phyloP scores from a whole-genome alignment of 2,888 invertebrate species.

The Nymphalis polychloros region DNA sequence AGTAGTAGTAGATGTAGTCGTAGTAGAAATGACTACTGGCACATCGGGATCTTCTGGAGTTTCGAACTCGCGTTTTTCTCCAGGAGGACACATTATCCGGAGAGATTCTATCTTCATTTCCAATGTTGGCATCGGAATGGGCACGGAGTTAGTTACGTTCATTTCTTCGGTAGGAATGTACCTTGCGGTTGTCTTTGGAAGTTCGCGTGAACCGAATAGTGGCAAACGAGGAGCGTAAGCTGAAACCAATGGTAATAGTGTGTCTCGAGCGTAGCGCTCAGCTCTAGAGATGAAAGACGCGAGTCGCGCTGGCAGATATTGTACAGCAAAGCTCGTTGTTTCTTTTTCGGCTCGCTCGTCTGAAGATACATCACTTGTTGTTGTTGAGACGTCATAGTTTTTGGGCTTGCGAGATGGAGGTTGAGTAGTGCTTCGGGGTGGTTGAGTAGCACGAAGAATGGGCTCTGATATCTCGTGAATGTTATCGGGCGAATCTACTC shows the following conservation, averaged over 20 bases:
- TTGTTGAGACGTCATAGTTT: slow-evolving; percentile 72
- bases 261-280: slow-evolving; percentile 90
- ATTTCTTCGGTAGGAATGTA: slow-evolving; percentile 83
- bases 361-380: slow-evolving; percentile 63
- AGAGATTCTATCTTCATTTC: slow-evolving; percentile 78
- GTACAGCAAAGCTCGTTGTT: slow-evolving; percentile 84
- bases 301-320: slow-evolving; percentile 88
- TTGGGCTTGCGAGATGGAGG: slow-evolving; percentile 66
- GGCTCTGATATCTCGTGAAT: slow-evolving; percentile 85
- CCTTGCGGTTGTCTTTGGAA: slow-evolving; percentile 78
- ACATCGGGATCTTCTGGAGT: slow-evolving; percentile 71
- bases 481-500: slow-evolving; percentile 74
- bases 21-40: slow-evolving; percentile 56
- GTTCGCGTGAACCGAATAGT: slow-evolving; percentile 77
- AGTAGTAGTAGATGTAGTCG: slow-evolving; percentile 46
- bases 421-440: slow-evolving; percentile 58
- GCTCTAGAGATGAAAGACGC: slow-evolving; percentile 91
- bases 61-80: slow-evolving; percentile 65
- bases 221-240: slow-evolving; percentile 89
- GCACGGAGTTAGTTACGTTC: slow-evolving; percentile 63
- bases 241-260: slow-evolving; percentile 88
- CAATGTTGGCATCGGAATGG: slow-evolving; percentile 72
- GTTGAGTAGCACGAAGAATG: slow-evolving; percentile 77
- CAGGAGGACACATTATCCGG: slow-evolving; percentile 71
- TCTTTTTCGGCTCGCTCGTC: slow-evolving; percentile 64